Evolutionary conservation across 1,140 invertebrate species (phyloP).

Genomic region (Amphibalanus amphitrite): DNA sequence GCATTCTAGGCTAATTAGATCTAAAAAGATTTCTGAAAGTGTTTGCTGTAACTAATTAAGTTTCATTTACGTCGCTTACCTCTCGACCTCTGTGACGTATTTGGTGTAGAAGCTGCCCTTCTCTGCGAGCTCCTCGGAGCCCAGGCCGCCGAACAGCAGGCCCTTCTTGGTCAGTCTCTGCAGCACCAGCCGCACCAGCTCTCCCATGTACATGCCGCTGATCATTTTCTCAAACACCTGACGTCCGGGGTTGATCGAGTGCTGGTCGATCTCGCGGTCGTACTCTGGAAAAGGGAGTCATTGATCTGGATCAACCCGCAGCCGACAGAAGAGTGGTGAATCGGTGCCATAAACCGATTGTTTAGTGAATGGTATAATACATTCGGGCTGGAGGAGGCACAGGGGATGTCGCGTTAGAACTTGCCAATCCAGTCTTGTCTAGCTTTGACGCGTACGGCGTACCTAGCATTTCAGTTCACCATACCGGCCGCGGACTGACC

Average conservation of each 20-base stretch:
- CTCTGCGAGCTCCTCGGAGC: conserved; percentile 49
- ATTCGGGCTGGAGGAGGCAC: too few relatives aligned
- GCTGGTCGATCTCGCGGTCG: conserved; percentile 64
- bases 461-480: too few relatives aligned
- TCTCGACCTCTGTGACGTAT: conserved; percentile 94
- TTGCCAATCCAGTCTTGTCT: too few relatives aligned
- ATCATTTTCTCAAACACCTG: conserved; percentile 81
- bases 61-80: conserved; percentile 36
- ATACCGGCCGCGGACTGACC: neutral
- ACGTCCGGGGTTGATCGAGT: conserved; percentile 56
- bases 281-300: conserved; percentile 36
- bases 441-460: too few relatives aligned
- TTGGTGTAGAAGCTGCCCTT: conserved; percentile 78
- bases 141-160: conserved; percentile 48
- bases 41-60: too few relatives aligned
- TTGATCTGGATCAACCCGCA: too few relatives aligned
- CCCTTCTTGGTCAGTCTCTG: conserved; percentile 56
- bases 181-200: conserved; percentile 50
- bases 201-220: conserved; percentile 35
- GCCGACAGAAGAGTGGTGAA: too few relatives aligned
- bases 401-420: too few relatives aligned
- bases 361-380: too few relatives aligned
- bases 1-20: too few relatives aligned
- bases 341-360: too few relatives aligned
- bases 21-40: too few relatives aligned